Conservation (phyloP, 1,140 invertebrate species). For the Geopemphigus sp. region DNA sequence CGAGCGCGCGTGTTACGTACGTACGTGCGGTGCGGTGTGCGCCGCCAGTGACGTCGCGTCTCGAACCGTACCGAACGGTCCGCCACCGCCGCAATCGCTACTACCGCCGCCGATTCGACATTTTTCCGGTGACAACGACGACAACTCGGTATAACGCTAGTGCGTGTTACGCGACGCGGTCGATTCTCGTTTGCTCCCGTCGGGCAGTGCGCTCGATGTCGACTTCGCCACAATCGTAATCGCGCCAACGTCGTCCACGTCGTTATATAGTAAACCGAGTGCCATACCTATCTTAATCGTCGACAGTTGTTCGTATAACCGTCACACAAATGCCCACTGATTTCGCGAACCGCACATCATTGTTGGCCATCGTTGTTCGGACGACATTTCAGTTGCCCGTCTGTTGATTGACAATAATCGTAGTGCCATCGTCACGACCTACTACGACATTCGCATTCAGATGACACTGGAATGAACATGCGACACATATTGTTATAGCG, state of each 20-base stretch:
- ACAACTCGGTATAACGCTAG: no score
- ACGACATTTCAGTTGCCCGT: neutral
- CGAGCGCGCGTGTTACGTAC: neutral
- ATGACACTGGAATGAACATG: neutral
- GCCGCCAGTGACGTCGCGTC: neutral
- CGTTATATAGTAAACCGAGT: neutral
- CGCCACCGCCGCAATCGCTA: neutral
- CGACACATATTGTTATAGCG: slow-evolving; percentile 4
- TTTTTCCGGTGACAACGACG: no score
- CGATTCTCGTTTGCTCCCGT: no score
- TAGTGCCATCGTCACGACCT: neutral
- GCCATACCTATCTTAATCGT: neutral
- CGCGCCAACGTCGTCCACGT: no score
- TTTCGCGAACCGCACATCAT: neutral
- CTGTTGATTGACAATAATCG: neutral
- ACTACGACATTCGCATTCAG: neutral
- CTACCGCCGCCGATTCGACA: no score
- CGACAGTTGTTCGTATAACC: neutral
- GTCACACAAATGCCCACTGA: neutral
- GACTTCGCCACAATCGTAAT: neutral
- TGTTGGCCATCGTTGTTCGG: neutral
- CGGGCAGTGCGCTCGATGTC: no score
- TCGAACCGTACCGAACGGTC: neutral
- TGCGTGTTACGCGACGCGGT: no score
- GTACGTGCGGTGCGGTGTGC: neutral